phyloP scores from a whole-genome alignment of 2,888 invertebrate species.

The Chironomus riparius region DNA sequence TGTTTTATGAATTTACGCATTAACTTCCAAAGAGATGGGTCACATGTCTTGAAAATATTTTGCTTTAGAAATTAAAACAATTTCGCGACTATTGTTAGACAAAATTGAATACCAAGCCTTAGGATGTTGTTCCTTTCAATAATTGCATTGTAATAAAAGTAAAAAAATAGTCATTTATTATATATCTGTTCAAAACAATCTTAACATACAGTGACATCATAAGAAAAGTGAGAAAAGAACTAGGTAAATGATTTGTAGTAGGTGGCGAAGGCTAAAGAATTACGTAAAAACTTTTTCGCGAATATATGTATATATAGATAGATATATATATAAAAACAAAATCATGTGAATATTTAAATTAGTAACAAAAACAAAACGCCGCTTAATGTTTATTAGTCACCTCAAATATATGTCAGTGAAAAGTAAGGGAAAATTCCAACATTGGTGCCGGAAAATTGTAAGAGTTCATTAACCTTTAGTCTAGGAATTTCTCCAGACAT shows the following conservation, averaged over 20 bases:
- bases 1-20: too few species aligned
- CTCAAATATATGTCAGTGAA: neutral
- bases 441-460: neutral
- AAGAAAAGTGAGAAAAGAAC: neutral
- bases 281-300: slow-evolving; percentile 7
- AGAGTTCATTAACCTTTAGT: slow-evolving; percentile 13
- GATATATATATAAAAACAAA: neutral
- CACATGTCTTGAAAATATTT: too few species aligned
- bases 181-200: too few species aligned
- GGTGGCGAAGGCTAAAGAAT: slow-evolving; percentile 9
- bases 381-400: neutral
- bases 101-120: too few species aligned
- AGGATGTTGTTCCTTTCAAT: too few species aligned
- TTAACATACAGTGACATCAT: neutral
- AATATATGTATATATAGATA: neutral
- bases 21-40: too few species aligned
- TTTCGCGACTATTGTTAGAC: too few species aligned
- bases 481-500: neutral
- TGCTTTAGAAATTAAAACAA: too few species aligned
- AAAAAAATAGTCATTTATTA: too few species aligned
- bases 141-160: too few species aligned
- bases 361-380: neutral
- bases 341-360: slow-evolving; percentile 19
- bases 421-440: slow-evolving; percentile 8
- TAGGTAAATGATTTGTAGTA: neutral